Evolutionary conservation across 2,888 invertebrate genomes (phyloP).

Genomic region (Conomelus anceps): DNA sequence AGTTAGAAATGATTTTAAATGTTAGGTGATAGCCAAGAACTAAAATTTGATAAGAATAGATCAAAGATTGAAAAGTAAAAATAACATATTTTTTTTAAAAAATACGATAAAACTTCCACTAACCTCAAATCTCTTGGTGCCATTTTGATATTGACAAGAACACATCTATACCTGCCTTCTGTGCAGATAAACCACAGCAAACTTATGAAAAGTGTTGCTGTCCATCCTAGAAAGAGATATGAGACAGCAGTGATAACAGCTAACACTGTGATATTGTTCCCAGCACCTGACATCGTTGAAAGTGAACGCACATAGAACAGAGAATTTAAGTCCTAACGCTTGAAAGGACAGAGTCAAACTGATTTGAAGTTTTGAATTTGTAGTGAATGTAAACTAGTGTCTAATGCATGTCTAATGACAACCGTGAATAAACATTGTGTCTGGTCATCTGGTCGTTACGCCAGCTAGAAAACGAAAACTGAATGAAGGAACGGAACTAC

Average conservation of each 20-base stretch:
- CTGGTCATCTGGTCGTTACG: too few species aligned
- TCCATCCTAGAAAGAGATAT: not conserved
- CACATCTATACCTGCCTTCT: conserved; percentile 64
- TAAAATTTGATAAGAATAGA: too few species aligned
- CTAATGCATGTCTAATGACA: too few species aligned
- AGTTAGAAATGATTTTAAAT: too few species aligned
- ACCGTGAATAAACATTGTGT: too few species aligned
- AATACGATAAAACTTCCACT: conserved; percentile 40
- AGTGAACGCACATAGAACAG: not conserved
- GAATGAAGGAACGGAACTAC: too few species aligned
- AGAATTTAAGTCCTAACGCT: not conserved
- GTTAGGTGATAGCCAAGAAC: too few species aligned
- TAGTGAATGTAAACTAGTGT: too few species aligned
- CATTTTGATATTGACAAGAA: conserved; percentile 64
- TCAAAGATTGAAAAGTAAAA: too few species aligned
- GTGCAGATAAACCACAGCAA: conserved; percentile 49
- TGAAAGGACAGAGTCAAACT: not conserved
- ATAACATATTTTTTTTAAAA: not conserved
- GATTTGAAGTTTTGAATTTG: not conserved
- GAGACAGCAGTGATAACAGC: not conserved
- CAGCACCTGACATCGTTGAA: not conserved
- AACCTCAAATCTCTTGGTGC: conserved; percentile 65
- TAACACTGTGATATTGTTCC: not conserved
- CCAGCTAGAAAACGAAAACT: too few species aligned
- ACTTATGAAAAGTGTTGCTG: not conserved